phyloP scores from a whole-genome alignment of 2,888 invertebrate species.

The Tinea trinotella region DNA sequence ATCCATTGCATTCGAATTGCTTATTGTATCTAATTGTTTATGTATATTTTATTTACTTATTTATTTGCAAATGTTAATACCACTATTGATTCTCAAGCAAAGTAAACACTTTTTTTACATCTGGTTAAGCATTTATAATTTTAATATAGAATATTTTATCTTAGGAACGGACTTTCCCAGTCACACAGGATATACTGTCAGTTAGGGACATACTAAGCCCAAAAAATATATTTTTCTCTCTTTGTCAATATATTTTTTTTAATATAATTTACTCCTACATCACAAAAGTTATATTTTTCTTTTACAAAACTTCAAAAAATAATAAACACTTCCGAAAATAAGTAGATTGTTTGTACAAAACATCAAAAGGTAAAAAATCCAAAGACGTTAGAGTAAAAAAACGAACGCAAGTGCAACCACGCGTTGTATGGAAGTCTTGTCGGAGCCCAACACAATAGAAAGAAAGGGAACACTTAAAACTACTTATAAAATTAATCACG shows the following conservation, averaged over 20 bases:
- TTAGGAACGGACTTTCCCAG: too few relatives aligned
- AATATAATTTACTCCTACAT: too few relatives aligned
- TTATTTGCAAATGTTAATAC: neutral
- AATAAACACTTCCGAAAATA: neutral
- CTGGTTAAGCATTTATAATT: too few relatives aligned
- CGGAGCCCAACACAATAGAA: conserved; percentile 7
- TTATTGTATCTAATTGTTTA: neutral
- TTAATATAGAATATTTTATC: too few relatives aligned
- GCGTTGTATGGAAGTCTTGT: conserved; percentile 3
- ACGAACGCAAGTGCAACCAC: conserved; percentile 11
- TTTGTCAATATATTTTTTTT: too few relatives aligned
- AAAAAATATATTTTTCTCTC: too few relatives aligned
- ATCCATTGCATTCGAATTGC: neutral
- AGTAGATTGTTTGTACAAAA: neutral
- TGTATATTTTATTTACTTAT: neutral
- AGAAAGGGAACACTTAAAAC: conserved; percentile 41
- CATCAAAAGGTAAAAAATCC: neutral
- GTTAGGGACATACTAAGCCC: too few relatives aligned
- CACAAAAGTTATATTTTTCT: too few relatives aligned
- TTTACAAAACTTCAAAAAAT: neutral
- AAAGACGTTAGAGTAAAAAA: neutral
- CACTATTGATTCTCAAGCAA: too few relatives aligned
- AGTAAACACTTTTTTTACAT: too few relatives aligned
- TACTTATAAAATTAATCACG: conserved; percentile 63
- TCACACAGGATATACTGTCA: too few relatives aligned